Evolutionary conservation across 2,888 invertebrate species (phyloP).

Genomic region (Tenthredo notha): DNA sequence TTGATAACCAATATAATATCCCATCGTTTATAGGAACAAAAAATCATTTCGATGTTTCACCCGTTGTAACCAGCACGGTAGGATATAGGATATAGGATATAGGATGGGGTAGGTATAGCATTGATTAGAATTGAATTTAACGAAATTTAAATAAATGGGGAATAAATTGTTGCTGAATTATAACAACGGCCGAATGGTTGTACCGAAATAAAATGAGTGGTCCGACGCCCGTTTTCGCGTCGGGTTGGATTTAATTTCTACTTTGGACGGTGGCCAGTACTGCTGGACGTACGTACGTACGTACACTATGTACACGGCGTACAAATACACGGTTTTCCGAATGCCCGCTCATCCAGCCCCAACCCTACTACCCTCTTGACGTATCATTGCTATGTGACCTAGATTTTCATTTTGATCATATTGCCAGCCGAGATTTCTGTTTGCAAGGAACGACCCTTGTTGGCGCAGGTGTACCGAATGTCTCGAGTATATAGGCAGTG

Average conservation of each 20-base stretch:
- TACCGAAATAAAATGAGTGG: slow-evolving; percentile 31
- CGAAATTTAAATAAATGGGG: background rate
- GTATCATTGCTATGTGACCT: slow-evolving; percentile 49
- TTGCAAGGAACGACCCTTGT: slow-evolving; percentile 45
- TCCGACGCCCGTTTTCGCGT: background rate
- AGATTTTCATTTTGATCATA: slow-evolving; percentile 54
- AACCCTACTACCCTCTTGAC: slow-evolving; percentile 32
- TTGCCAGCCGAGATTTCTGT: slow-evolving; percentile 42
- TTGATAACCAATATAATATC: background rate
- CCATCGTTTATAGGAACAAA: background rate
- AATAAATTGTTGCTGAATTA: slow-evolving; percentile 6
- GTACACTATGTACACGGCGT: slow-evolving; percentile 24
- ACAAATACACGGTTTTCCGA: slow-evolving; percentile 46
- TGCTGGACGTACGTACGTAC: slow-evolving; percentile 26
- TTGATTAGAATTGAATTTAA: slow-evolving; percentile 19
- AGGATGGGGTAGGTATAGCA: background rate
- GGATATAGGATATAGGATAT: no score
- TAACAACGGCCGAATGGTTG: background rate
- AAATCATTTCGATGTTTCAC: background rate
- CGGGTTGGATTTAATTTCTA: slow-evolving; percentile 69
- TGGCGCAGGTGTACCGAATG: slow-evolving; percentile 48
- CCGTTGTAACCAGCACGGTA: background rate
- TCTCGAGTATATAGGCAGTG: slow-evolving; percentile 23
- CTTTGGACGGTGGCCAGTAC: slow-evolving; percentile 67
- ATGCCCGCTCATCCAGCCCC: slow-evolving; percentile 6